phyloP scores from a whole-genome alignment of 2,888 invertebrate genomes.

The Drosophila fungiperda region DNA sequence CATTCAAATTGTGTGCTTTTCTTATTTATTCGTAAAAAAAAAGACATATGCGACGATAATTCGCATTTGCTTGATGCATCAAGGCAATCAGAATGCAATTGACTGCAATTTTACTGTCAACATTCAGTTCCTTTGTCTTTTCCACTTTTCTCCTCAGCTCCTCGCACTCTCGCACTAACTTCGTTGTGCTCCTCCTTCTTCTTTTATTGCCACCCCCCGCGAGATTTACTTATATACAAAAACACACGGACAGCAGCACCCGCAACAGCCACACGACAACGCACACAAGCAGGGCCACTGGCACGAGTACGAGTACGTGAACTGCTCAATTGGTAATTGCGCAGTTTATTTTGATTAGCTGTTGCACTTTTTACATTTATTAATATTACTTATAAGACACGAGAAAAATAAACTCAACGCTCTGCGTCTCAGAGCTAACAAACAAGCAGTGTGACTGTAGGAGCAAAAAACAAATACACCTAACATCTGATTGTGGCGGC shows the following conservation, averaged over 20 bases:
- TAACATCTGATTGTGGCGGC: constrained; percentile 22
- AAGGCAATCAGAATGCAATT: constrained; percentile 35
- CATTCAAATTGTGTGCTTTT: constrained; percentile 21
- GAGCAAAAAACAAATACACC: neutral
- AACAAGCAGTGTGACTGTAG: constrained; percentile 39
- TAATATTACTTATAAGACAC: constrained; percentile 30
- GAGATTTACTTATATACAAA: constrained; percentile 19
- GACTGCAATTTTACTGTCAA: constrained; percentile 22
- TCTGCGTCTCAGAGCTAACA: constrained; percentile 39
- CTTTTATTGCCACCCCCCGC: constrained; percentile 25
- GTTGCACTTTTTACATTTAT: constrained; percentile 53
- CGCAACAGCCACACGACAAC: constrained; percentile 27
- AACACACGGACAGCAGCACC: constrained; percentile 31
- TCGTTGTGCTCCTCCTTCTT: constrained; percentile 25
- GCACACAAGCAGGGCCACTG: constrained; percentile 22
- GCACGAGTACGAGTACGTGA: constrained; percentile 27
- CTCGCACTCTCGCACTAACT: constrained; percentile 49
- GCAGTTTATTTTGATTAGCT: constrained; percentile 48
- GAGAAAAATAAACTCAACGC: constrained; percentile 40
- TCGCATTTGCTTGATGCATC: constrained; percentile 12
- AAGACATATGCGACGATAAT: constrained; percentile 23
- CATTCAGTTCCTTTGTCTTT: constrained; percentile 58
- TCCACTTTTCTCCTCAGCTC: constrained; percentile 40
- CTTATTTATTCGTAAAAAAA: constrained; percentile 34
- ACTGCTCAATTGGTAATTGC: constrained; percentile 47